These are phyloP conservation scores for Perognathus longimembris DNA, from an alignment of 2,113 vertebrate species.

Conservation along the genomic window DNA sequence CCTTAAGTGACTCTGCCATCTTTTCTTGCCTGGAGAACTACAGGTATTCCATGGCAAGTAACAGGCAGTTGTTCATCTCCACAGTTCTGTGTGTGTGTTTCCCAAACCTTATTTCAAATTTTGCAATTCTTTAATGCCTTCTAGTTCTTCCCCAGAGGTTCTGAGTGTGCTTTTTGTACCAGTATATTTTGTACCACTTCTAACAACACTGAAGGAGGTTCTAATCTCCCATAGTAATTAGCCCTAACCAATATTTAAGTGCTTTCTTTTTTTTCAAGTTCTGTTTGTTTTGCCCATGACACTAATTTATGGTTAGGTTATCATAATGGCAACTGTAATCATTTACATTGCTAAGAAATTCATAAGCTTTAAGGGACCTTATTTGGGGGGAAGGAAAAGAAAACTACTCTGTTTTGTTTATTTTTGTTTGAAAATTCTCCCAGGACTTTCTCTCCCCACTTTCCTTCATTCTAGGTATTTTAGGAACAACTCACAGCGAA, in stretches of 20 bases:
- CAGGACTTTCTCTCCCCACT: conserved; percentile 31
- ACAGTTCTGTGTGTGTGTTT: too few relatives aligned
- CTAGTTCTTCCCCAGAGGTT: not conserved
- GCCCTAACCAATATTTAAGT: conserved; percentile 76
- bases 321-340: conserved; percentile 51
- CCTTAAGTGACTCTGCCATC: not conserved
- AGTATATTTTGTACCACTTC: conserved; percentile 45
- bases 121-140: conserved; percentile 20
- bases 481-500: conserved; percentile 84
- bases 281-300: conserved; percentile 78
- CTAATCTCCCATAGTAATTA: conserved; percentile 69
- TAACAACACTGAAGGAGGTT: conserved; percentile 9
- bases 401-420: not conserved
- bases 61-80: not conserved
- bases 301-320: conserved; percentile 76
- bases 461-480: conserved; percentile 77
- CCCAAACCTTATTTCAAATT: not conserved
- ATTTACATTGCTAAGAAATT: conserved; percentile 68
- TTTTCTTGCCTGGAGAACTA: not conserved
- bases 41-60: not conserved
- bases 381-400: conserved; percentile 46
- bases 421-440: conserved; percentile 63
- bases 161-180: conserved; percentile 18
- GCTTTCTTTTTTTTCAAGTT: conserved; percentile 77
- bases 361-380: conserved; percentile 47